Evolutionary conservation across 2,113 vertebrate species (phyloP).

Genomic region (Anthoscopus minutus): DNA sequence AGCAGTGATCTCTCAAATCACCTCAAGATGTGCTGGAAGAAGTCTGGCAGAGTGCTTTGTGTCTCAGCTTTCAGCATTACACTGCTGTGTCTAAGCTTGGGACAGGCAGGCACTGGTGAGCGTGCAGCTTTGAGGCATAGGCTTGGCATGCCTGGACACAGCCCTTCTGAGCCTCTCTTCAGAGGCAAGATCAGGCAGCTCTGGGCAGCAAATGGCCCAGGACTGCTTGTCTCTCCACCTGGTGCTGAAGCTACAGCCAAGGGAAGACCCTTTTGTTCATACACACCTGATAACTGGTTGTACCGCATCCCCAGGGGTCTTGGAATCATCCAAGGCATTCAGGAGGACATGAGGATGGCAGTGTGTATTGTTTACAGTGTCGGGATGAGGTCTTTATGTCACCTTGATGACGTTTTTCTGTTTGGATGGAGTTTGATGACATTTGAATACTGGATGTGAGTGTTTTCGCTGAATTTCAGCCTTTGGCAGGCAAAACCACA

Average conservation of each 20-base stretch:
- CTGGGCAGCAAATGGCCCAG: not conserved
- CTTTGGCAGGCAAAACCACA: not conserved
- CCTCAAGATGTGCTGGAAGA: not conserved
- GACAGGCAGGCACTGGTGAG: not conserved
- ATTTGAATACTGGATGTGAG: not conserved
- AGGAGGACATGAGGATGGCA: not conserved
- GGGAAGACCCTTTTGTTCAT: not conserved
- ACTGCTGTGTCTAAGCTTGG: not conserved
- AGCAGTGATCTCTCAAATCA: not conserved
- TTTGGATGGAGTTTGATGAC: not conserved
- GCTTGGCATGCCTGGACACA: not conserved
- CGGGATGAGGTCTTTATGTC: not conserved
- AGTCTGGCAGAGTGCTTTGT: not conserved
- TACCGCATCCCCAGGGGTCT: not conserved
- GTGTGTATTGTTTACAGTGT: accelerated
- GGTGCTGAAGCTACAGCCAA: not conserved
- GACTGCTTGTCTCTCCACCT: not conserved
- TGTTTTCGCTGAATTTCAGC: not conserved
- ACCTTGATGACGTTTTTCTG: not conserved
- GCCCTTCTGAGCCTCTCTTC: not conserved
- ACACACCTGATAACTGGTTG: not conserved
- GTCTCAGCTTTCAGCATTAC: not conserved
- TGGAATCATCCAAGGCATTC: not conserved
- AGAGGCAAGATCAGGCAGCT: not conserved
- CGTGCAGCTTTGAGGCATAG: not conserved